Evolutionary conservation across 2,888 invertebrate genomes (phyloP), one percentile per base, ranked within the genome.

Genomic region (Dryocosmus kuriphilus): DNA sequence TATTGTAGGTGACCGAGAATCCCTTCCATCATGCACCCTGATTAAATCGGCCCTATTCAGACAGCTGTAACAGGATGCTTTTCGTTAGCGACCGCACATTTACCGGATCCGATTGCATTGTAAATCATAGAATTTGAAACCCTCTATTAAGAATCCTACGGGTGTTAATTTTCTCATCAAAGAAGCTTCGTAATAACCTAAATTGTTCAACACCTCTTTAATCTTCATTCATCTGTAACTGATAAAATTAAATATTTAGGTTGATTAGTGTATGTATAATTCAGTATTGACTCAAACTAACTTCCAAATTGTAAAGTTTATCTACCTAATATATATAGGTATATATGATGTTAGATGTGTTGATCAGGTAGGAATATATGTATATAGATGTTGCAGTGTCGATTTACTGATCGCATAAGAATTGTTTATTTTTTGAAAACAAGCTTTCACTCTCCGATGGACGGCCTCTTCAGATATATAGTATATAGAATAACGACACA

Each of bases 1-100:
- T 89, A 97, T 96, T 81, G 96, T 94, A 1, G 96, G 95, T 76
- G 95, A 93, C 86, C 93, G 93, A 35, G 95, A 93, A 86, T 95
- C 95, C 89, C 94, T 94, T 6, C 97, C 97, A 90, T 97, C 97
- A 92, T 96, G 96, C 80, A 97, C 95, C 88, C 96, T 96, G 90
- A 97, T 95, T 89, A 97, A 94, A 92, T 97, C 97, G 73, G 96
- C 96, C 81, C 96, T 94, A 87, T 96, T 95, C 86, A 96, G 93
- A 92, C 96, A 96, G 92, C 97, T 97, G 94, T 79, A 94, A 94
- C 88, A 87, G 85, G 86, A 87, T 79, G 65, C 79, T 76, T 83
- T 85, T 77, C 83, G 83, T 86, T 86, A 85, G 61, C 71, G 67
- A 77, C 77, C 65, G 75, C 46, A 61, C 74, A 74, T 60, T 74